Evolutionary conservation across 2,113 vertebrate species (phyloP).

Genomic region (Mus musculus): DNA sequence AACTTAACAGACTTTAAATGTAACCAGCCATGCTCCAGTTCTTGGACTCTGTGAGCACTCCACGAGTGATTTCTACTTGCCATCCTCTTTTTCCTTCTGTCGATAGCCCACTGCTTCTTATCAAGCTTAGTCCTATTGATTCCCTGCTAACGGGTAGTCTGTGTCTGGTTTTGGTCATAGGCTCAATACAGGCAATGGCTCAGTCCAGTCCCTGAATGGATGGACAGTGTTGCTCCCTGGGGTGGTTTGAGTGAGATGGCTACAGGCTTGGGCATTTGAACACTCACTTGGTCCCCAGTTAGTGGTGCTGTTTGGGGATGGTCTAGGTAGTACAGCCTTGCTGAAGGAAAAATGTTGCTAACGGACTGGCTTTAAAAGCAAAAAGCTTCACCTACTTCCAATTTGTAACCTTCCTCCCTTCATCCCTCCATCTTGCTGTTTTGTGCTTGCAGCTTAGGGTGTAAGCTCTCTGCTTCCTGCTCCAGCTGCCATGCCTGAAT

Average conservation of each 20-base stretch:
- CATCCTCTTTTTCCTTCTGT: neutral
- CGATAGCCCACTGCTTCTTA: neutral
- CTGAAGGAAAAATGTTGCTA: neutral
- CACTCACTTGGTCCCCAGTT: neutral
- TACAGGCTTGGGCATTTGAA: neutral
- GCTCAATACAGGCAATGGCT: neutral
- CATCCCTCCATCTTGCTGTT: neutral
- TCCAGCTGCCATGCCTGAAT: neutral
- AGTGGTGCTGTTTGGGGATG: neutral
- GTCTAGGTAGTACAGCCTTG: neutral
- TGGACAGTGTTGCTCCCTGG: neutral
- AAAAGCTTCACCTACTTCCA: neutral
- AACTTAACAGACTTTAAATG: constrained; percentile 16
- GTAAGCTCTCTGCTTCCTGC: neutral
- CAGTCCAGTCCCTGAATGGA: neutral
- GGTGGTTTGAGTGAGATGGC: neutral
- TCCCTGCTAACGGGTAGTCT: neutral
- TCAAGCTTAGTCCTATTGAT: neutral
- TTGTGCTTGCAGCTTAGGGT: neutral
- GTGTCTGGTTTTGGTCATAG: neutral
- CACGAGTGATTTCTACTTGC: too few relatives aligned
- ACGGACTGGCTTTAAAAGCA: neutral
- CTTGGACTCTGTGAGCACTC: rapidly evolving
- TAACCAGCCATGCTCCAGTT: neutral
- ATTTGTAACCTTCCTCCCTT: neutral